Base-by-base conservation (phyloP, 1,140 invertebrate genomes). In the Drosophila pandora region DNA sequence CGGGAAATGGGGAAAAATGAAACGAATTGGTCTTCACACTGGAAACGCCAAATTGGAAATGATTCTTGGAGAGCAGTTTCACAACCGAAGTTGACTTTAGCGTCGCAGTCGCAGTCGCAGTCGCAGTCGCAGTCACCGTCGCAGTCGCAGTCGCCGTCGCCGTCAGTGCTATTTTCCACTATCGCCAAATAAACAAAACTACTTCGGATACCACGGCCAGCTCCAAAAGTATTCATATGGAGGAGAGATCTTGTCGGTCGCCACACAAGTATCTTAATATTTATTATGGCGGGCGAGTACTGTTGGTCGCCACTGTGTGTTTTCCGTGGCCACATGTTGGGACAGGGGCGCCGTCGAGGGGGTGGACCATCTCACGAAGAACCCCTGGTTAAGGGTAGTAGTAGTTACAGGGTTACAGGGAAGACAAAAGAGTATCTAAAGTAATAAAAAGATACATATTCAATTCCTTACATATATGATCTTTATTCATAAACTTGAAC, bases 1-100 rank as follows among this genome's bases (percentile, higher is more conserved):
- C 30, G 30, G 30, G 12, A 32, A 32, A 34, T 12, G 7, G 30
- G 12, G 43, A 2, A 47, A 47, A 47, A 75, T 80, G 78, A 87
- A 58, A 60, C 59, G 49, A 88, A 70, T 91, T 89, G 84, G 85
- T 90, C 90, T 91, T 90, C 85, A 77, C 90, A 87, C 90, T 91
- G 90, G 82, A 90, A 91, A 89, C 79, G 90, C 79, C 76, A 89
- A 91, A 89, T 84, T 75, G 70, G 52, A 76, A 91, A 82, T 91
- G 76, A 74, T 57, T 82, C 61, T 55, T 60, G 61, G 34, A 75
- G 17, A 75, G 32, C 47, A 30, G 17, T 50, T 59, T 56, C 23
- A 21, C 65, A 68, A 23, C 55, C 28, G 37, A 69, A 73, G 72
- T 77, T 62, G 52, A 17, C 37, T 23, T 63, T 47, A 45, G 56